Evolutionary conservation across 1,140 invertebrate species (phyloP).

Genomic region (Eupristina koningsbergeri): DNA sequence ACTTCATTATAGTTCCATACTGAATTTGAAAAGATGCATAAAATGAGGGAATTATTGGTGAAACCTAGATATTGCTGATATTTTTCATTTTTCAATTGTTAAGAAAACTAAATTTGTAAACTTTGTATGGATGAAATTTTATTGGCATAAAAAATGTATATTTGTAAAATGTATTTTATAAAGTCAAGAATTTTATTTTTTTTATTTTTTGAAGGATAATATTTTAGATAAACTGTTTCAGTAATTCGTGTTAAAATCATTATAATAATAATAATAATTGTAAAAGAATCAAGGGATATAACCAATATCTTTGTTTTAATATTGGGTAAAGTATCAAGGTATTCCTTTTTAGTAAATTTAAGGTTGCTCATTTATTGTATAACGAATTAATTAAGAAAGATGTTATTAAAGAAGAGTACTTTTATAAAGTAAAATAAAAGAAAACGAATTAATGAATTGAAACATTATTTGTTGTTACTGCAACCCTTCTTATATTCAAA

Average conservation of each 20-base stretch:
- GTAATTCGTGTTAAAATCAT: constrained; percentile 36
- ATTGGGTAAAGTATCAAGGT: constrained; percentile 49
- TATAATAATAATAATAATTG: constrained; percentile 48
- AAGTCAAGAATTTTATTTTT: constrained; percentile 22
- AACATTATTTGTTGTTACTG: constrained; percentile 26
- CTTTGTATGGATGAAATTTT: constrained; percentile 22
- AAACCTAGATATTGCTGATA: constrained; percentile 11
- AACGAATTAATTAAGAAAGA: constrained; percentile 49
- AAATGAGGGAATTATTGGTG: constrained; percentile 17
- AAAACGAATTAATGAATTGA: not conserved
- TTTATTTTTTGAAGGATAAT: constrained; percentile 25
- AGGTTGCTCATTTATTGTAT: constrained; percentile 50
- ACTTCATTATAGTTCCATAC: constrained; percentile 15
- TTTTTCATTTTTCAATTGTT: constrained; percentile 33
- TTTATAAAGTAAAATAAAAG: constrained; percentile 53
- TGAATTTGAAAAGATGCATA: constrained; percentile 11
- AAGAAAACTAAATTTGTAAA: constrained; percentile 22
- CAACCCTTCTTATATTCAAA: constrained; percentile 10
- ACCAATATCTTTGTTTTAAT: constrained; percentile 48
- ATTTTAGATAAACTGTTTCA: constrained; percentile 24
- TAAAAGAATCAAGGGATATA: constrained; percentile 37
- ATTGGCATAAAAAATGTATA: constrained; percentile 33
- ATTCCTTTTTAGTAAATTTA: constrained; percentile 52
- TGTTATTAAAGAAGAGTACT: constrained; percentile 51
- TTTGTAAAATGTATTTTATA: constrained; percentile 47